Base-by-base conservation (phyloP, 1,140 invertebrate genomes). In the Hesperophylax magnus region DNA sequence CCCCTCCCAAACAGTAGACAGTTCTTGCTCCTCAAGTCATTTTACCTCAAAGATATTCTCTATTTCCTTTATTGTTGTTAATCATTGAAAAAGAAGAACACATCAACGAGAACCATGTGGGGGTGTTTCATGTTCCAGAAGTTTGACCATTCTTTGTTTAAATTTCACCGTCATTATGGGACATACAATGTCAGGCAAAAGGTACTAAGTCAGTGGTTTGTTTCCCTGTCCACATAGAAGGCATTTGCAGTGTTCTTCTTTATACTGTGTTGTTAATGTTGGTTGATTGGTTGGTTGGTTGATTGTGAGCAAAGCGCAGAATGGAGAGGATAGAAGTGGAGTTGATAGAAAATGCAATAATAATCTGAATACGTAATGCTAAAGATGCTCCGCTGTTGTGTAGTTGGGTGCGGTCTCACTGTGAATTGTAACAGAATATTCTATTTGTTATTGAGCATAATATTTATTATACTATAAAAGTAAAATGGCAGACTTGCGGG, bases 341-440 rank as follows among this genome's bases (percentile, higher is more conserved):
- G 80, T 53, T 75, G 39, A 47, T 75, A 27, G 14, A 71, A 65
- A 78, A 78, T 75, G 81, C 81, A 82, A 82, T 82, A 82, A 79
- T 82, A 79, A 78, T 79, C 79, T 74, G 72, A 71, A 82, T 82
- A 82, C 81, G 77, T 82, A 82, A 82, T 15, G 56, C 74, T 54
- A 54, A 74, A 31, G 14, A 34, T 67, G 63, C 3, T 31, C 69
- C 17, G 9, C 15, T 71, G 9, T 56, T n/a, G 20, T n/a, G 20
- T n/a, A 67, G 54, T 11, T 8, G 17, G 11, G 60, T 17, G n/a
- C 11, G 54, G n/a, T 20, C 22, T 34, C 1, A 8, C 24, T 60
- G 31, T 58, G 72, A 76, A 60, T 58, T 18, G 54, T 75, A 53
- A 34, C 72, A 74, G 72, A 76, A 27, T 67, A 53, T 56, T 67